Conservation (phyloP, 2,113 vertebrate species). For the Melanerpes formicivorus region DNA sequence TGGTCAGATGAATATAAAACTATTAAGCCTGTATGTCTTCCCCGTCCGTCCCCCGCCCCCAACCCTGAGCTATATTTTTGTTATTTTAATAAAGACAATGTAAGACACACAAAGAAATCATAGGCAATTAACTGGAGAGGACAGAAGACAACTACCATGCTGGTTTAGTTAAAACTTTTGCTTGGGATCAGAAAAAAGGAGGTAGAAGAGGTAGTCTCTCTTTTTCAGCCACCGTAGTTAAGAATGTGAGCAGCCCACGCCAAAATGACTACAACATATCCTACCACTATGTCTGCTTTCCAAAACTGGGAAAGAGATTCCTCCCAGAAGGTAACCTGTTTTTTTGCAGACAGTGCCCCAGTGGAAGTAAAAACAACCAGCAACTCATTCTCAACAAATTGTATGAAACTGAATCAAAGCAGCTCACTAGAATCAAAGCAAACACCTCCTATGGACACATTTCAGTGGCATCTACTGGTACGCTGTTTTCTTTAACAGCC, state of each 20-base stretch:
- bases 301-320: conserved; percentile 41
- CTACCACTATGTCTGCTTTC: conserved; percentile 31
- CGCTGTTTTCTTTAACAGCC: not conserved
- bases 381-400: not conserved
- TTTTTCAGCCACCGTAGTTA: conserved; percentile 72
- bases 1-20: not conserved
- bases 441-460: not conserved
- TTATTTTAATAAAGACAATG: conserved; percentile 1
- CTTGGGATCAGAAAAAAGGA: not conserved
- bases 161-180: conserved; percentile 51
- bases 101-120: conserved; percentile 16
- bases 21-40: not conserved
- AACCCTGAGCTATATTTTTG: not conserved
- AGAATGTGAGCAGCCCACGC: conserved; percentile 66
- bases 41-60: accelerated
- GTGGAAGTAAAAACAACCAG: not conserved
- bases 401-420: not conserved
- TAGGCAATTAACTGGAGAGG: not conserved
- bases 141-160: conserved; percentile 49
- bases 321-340: not conserved
- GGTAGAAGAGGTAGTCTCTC: conserved; percentile 53
- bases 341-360: not conserved
- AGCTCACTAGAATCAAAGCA: not conserved
- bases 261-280: not conserved
- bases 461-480: not conserved